Base-by-base conservation (phyloP, 30 jellyfish, hydroid and myxozoan species). In the Calvadosia cruxmelitensis region DNA sequence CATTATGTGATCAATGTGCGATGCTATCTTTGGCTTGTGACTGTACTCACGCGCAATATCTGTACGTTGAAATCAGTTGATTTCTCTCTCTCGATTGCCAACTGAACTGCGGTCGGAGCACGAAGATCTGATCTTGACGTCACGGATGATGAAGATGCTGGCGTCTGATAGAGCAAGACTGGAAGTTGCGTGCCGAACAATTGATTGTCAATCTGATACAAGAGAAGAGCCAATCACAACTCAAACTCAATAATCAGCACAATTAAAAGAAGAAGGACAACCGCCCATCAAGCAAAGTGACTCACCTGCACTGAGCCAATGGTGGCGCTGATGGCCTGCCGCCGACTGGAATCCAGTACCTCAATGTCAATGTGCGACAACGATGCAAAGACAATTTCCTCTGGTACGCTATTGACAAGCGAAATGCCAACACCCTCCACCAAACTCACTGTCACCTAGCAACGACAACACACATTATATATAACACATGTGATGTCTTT, bases 381-480 rank as follows among this genome's bases (percentile, higher is more conserved):
- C 5, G 95, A 74, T 1, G 82, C 93, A 48, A 89, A 89, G 57
- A 89, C 76, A 48, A 89, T 77, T 72, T 89, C 98, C 63, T 89
- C 98, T 0, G 95, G 98, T 2, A 69, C 49, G 7, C 80, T 36
- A 51, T 89, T 89, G 64, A 89, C 70, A 24, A 89, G 68, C 12
- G 98, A 89, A 25, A 89, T 7, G 1, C 98, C 98, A 35, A 89
- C 28, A 29, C 98, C 98, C 36, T 75, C 94, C 23, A 92, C 98
- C 27, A 89, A 50, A 49, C 94, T 83, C 23, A 89, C 53, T 63
- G 27, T 72, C 23, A 89, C 62, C 98, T 89, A 73, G 27, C 71
- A 53, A 5, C 20, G 69, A 26, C 29, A 31, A 16, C n/a, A n/a
- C n/a, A n/a, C n/a, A n/a, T n/a, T n/a, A n/a, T n/a, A n/a, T n/a